A percentile compares a stretch with the other conserved stretches of the same genome.
Conservation (phyloP, 2,888 invertebrate species). For the Dynastes grantii region DNA sequence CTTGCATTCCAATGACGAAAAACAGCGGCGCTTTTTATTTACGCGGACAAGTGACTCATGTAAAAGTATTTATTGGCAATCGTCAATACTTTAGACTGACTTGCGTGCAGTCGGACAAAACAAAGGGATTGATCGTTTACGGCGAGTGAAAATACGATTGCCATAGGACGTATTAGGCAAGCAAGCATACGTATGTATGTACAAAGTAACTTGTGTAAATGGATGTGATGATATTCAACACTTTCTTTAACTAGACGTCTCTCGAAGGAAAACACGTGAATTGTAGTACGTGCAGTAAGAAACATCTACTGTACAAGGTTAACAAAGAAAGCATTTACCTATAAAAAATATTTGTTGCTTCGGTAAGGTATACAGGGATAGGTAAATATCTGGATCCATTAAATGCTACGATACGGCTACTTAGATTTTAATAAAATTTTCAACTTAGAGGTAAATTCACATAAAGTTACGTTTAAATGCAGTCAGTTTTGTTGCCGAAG, state of each 20-base stretch:
- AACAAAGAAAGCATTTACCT: too few relatives aligned
- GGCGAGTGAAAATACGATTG: constrained; percentile 1
- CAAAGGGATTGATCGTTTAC: not conserved
- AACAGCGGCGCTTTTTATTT: constrained; percentile 34
- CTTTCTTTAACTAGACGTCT: not conserved
- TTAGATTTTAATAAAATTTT: too few relatives aligned
- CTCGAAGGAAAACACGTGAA: not conserved
- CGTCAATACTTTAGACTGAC: not conserved
- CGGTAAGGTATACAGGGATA: too few relatives aligned
- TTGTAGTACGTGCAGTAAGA: too few relatives aligned
- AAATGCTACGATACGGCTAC: too few relatives aligned
- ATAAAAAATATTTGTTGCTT: too few relatives aligned
- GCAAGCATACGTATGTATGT: not conserved
- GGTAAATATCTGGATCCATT: too few relatives aligned
- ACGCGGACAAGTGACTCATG: constrained; percentile 49
- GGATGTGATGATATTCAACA: not conserved
- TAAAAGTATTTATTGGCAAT: constrained; percentile 51
- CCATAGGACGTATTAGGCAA: not conserved
- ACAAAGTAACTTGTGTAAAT: not conserved
- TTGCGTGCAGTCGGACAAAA: not conserved
- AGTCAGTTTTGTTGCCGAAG: too few relatives aligned
- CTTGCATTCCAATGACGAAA: constrained; percentile 47
- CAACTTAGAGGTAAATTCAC: too few relatives aligned
- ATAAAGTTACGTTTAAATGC: too few relatives aligned
- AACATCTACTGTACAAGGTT: too few relatives aligned